phyloP scores from a whole-genome alignment of 2,113 vertebrate genomes.

The Indicator indicator region DNA sequence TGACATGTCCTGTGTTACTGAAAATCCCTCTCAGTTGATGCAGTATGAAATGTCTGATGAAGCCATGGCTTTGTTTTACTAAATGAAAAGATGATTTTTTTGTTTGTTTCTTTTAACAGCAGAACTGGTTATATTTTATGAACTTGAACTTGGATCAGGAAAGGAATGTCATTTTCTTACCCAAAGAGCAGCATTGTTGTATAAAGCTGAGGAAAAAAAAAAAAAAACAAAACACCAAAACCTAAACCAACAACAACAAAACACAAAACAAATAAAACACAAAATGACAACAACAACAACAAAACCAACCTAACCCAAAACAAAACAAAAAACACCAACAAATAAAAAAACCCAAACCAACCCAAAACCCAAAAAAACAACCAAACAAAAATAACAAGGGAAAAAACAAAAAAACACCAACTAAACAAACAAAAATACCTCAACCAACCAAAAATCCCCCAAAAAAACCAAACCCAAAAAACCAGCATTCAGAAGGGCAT shows the following conservation, averaged over 20 bases:
- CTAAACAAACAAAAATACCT: too few relatives aligned
- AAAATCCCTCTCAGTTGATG: not conserved
- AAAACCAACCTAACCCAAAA: too few relatives aligned
- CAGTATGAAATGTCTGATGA: not conserved
- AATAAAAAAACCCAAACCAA: too few relatives aligned
- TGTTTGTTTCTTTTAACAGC: not conserved
- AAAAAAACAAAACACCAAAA: not conserved
- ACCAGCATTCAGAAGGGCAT: not conserved
- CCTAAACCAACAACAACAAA: too few relatives aligned
- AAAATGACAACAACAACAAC: too few relatives aligned
- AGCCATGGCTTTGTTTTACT: not conserved
- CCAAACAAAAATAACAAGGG: too few relatives aligned
- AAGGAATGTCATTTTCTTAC: conserved; percentile 17
- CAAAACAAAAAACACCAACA: too few relatives aligned
- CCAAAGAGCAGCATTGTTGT: conserved; percentile 3
- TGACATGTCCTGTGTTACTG: not conserved
- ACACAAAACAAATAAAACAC: too few relatives aligned
- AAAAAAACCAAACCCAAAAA: too few relatives aligned
- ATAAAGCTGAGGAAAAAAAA: conserved; percentile 29
- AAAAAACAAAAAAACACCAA: too few relatives aligned
- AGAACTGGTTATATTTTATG: not conserved
- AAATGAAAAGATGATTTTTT: not conserved
- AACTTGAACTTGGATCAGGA: not conserved
- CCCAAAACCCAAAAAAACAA: too few relatives aligned
- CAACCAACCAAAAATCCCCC: too few relatives aligned